A percentile compares a stretch with the other conserved stretches of the same genome.
Evolutionary conservation across 2,113 vertebrate species (phyloP).

Genomic region (Hemiscyllium ocellatum): DNA sequence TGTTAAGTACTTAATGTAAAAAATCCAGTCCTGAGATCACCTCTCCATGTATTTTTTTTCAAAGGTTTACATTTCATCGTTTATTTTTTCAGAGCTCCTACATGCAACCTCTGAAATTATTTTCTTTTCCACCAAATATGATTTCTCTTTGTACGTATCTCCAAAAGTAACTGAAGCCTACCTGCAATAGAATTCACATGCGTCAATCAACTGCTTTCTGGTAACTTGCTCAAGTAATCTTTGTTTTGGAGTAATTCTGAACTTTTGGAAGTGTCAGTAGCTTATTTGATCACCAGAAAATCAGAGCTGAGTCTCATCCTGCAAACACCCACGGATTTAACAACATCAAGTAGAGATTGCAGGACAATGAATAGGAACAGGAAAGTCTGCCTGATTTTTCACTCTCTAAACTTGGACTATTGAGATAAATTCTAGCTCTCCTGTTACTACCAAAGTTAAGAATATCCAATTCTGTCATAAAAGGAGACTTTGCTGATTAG

Average conservation of each 20-base stretch:
- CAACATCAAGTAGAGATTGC: not conserved
- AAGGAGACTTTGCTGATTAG: not conserved
- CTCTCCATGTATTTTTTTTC: not conserved
- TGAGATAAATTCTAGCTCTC: not conserved
- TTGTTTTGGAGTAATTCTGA: slow-evolving; percentile 2
- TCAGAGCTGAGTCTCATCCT: not conserved
- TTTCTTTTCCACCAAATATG: not conserved
- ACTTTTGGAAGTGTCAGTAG: not conserved
- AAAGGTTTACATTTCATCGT: not conserved
- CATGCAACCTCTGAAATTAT: not conserved
- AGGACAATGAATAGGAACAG: not conserved
- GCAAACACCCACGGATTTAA: not conserved
- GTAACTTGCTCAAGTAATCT: not conserved
- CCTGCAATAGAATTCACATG: not conserved
- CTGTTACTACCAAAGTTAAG: not conserved
- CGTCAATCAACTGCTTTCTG: not conserved
- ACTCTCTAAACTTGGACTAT: not conserved
- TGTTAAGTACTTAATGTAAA: not conserved
- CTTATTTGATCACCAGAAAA: not conserved
- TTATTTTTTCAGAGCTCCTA: not conserved
- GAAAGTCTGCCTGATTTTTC: not conserved
- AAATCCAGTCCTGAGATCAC: not conserved
- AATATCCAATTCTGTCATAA: not conserved
- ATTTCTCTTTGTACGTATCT: not conserved
- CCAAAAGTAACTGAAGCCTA: not conserved